phyloP scores from a whole-genome alignment of 2,888 invertebrate species.

The Drosophila kanekoi region DNA sequence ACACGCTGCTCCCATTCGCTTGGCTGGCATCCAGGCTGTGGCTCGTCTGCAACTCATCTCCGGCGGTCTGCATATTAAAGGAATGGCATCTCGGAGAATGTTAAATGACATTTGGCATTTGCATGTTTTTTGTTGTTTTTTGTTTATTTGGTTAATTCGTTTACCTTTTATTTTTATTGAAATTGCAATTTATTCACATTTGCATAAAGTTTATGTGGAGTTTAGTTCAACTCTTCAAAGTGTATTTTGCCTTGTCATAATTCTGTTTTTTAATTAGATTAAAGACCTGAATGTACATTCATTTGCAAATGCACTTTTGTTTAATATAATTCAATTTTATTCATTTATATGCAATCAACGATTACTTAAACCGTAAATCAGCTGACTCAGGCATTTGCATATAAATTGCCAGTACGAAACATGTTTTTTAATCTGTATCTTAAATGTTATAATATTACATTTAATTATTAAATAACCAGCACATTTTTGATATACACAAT shows the following conservation, averaged over 20 bases:
- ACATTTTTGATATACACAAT: conserved; percentile 9
- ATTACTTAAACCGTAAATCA: conserved; percentile 47
- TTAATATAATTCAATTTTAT: conserved; percentile 39
- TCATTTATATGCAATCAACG: conserved; percentile 58
- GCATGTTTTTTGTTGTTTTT: conserved; percentile 65
- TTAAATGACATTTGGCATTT: conserved; percentile 70
- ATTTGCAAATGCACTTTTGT: conserved; percentile 44
- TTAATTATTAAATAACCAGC: conserved; percentile 60
- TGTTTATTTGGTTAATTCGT: conserved; percentile 44
- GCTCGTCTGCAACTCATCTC: conserved; percentile 44
- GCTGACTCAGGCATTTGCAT: conserved; percentile 40
- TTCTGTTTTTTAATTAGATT: background rate
- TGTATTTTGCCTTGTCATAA: background rate
- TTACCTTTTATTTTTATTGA: conserved; percentile 62
- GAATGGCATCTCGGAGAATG: conserved; percentile 22
- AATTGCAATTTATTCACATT: conserved; percentile 48
- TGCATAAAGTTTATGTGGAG: conserved; percentile 36
- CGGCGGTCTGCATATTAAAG: conserved; percentile 51
- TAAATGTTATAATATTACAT: conserved; percentile 37
- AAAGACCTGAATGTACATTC: conserved; percentile 4
- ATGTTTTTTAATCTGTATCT: conserved; percentile 51
- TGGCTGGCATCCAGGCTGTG: conserved; percentile 54
- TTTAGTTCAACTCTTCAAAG: conserved; percentile 1
- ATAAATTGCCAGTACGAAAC: conserved; percentile 54
- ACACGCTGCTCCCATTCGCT: conserved; percentile 22